phyloP scores from a whole-genome alignment of 2,888 invertebrate species.

The Tanytarsus gracilentus region DNA sequence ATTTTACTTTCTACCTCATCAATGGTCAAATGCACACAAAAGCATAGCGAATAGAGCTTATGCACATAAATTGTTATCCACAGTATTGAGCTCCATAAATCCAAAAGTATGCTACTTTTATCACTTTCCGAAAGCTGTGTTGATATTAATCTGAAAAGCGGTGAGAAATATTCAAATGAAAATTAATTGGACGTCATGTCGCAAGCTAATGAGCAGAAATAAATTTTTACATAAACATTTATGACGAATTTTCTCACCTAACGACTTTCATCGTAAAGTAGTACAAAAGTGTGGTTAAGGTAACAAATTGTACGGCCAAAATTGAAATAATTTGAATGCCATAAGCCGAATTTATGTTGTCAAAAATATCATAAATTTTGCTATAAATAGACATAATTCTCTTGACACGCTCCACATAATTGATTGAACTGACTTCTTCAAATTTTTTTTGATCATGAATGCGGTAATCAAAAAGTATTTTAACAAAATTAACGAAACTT shows the following conservation, averaged over 20 bases:
- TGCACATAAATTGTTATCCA: slow-evolving; percentile 19
- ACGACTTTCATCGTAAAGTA: slow-evolving; percentile 13
- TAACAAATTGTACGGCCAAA: slow-evolving; percentile 17
- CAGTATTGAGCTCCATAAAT: not conserved
- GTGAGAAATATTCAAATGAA: not conserved
- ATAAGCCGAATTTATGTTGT: slow-evolving; percentile 5
- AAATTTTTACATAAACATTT: not conserved
- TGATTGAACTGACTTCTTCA: not conserved
- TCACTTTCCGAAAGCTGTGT: not conserved
- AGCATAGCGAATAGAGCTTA: slow-evolving; percentile 10
- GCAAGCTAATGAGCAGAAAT: not conserved
- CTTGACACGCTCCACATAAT: slow-evolving; percentile 5
- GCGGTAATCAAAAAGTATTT: not conserved
- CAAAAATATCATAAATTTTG: slow-evolving; percentile 10
- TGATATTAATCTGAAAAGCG: slow-evolving; percentile 11
- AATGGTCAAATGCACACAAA: slow-evolving; percentile 8
- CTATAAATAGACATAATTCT: slow-evolving; percentile 6
- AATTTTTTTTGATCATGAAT: not conserved
- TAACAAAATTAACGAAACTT: not conserved
- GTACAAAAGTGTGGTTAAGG: slow-evolving; percentile 18
- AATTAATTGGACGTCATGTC: not conserved
- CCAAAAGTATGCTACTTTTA: not conserved
- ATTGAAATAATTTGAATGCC: slow-evolving; percentile 21
- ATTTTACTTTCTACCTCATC: slow-evolving; percentile 8
- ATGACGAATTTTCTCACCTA: not conserved